A percentile compares a stretch with the other conserved stretches of the same genome.
These are phyloP conservation scores for Hartigia nigra DNA, from an alignment of 2,888 invertebrate genomes.

Conservation along the genomic window DNA sequence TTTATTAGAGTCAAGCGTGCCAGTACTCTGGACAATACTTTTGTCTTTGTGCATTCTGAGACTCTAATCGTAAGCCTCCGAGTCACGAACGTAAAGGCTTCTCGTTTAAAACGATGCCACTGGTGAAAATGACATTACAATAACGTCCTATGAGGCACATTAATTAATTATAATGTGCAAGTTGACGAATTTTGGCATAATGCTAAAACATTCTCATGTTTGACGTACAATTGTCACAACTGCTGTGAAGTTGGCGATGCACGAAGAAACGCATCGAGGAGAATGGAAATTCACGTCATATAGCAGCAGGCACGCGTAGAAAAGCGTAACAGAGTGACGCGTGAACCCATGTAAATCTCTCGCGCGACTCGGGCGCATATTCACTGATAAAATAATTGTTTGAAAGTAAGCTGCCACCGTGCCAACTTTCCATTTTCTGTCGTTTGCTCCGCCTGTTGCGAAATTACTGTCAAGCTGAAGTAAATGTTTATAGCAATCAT, in stretches of 20 bases:
- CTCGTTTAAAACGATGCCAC: conserved; percentile 18
- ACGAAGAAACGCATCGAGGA: not conserved
- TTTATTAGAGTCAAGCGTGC: not conserved
- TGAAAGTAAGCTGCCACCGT: conserved; percentile 31
- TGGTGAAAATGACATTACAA: conserved; percentile 14
- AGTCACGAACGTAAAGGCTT: conserved; percentile 34
- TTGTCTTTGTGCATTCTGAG: conserved; percentile 17
- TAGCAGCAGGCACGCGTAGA: conserved; percentile 22
- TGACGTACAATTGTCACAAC: too few species aligned
- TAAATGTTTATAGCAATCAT: conserved; percentile 22
- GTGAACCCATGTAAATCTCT: not conserved
- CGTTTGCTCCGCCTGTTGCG: conserved; percentile 6
- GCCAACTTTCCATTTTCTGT: conserved; percentile 30
- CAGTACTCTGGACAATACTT: conserved; percentile 32
- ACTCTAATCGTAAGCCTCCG: conserved; percentile 22
- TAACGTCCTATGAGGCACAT: not conserved
- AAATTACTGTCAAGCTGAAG: conserved; percentile 25
- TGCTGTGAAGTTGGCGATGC: not conserved
- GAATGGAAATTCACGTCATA: not conserved
- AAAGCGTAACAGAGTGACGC: conserved; percentile 31
- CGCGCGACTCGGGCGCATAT: conserved; percentile 14
- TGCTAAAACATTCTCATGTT: not conserved
- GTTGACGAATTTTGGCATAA: not conserved
- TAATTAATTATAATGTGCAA: not conserved
- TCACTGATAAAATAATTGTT: conserved; percentile 28